Evolutionary conservation across 2,888 invertebrate genomes (phyloP).

Genomic region (Cactoblastis cactorum): DNA sequence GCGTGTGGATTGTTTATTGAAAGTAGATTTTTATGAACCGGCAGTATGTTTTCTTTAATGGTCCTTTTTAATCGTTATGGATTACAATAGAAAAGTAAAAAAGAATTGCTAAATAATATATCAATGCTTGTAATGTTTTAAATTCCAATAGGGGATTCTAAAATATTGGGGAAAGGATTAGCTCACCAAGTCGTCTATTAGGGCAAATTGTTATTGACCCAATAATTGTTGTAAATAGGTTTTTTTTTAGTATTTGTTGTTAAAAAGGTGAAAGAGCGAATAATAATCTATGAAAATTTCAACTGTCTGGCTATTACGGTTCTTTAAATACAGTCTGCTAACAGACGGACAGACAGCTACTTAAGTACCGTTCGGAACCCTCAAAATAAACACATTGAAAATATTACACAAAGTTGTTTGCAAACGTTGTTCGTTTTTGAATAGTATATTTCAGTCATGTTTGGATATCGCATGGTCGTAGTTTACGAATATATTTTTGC

Average conservation of each 20-base stretch:
- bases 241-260: too few relatives aligned
- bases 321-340: too few relatives aligned
- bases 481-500: conserved; percentile 11
- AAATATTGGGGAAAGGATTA: too few relatives aligned
- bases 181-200: too few relatives aligned
- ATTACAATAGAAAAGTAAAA: not conserved
- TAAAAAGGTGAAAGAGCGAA: too few relatives aligned
- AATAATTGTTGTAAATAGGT: too few relatives aligned
- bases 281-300: too few relatives aligned
- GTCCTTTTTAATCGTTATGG: not conserved
- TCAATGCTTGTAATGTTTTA: not conserved
- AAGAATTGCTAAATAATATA: not conserved
- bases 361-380: too few relatives aligned
- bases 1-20: conserved; percentile 1
- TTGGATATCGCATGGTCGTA: not conserved
- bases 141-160: too few relatives aligned
- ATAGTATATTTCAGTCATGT: conserved; percentile 4
- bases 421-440: not conserved
- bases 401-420: not conserved
- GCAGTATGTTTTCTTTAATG: not conserved
- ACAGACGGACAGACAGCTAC: too few relatives aligned
- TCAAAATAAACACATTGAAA: not conserved
- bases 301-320: too few relatives aligned
- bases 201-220: too few relatives aligned
- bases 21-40: conserved; percentile 2